Conservation (phyloP, 2,888 invertebrate species). For the Tubulanus polymorphus region DNA sequence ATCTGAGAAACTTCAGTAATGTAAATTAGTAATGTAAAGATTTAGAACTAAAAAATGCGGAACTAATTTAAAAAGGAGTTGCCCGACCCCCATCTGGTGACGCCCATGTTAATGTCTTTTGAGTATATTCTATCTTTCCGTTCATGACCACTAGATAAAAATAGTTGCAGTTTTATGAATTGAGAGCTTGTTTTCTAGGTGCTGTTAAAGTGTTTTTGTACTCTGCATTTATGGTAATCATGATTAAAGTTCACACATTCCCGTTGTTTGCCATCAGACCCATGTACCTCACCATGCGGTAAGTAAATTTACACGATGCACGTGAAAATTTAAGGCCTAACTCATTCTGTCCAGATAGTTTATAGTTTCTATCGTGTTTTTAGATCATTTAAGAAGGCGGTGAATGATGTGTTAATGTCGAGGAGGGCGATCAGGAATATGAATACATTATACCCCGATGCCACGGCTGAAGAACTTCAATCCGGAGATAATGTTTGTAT, state of each 20-base stretch:
- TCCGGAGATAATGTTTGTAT: constrained; percentile 94
- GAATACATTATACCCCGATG: constrained; percentile 97
- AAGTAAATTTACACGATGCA: constrained; percentile 38
- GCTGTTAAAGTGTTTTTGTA: constrained; percentile 73
- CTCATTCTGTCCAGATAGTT: no score
- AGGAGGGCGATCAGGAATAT: constrained; percentile 94
- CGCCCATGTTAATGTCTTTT: no score
- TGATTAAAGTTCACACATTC: constrained; percentile 95
- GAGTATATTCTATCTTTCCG: no score
- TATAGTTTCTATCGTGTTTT: no score
- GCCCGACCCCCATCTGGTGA: no score
- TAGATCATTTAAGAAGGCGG: constrained; percentile 92
- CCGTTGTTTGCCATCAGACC: constrained; percentile 98
- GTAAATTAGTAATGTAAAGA: no score
- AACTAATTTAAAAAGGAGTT: no score
- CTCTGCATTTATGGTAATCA: constrained; percentile 86
- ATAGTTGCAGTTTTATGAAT: no score
- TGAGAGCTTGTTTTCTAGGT: constrained; percentile 53
- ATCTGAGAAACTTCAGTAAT: no score
- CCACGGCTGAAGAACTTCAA: constrained; percentile 84
- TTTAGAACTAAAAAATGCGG: no score
- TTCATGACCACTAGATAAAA: no score
- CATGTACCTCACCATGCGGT: constrained; percentile 98
- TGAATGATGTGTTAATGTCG: constrained; percentile 86
- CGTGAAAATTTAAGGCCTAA: no score